Evolutionary conservation across 2,888 invertebrate species (phyloP).

Genomic region (Dryadula phaetusa): DNA sequence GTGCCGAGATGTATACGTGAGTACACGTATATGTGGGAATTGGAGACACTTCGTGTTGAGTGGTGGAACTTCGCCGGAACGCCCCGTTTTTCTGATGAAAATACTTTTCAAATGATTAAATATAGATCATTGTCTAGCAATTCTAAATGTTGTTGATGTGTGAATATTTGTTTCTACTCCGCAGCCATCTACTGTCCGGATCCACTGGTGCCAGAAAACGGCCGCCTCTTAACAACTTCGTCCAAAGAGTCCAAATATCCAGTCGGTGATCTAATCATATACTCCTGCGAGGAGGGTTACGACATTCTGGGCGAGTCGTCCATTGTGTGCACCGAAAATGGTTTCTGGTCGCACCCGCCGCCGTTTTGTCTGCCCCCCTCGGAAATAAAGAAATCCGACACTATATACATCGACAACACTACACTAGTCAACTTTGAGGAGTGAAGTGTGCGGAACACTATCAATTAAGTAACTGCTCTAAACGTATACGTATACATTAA

Average conservation of each 20-base stretch:
- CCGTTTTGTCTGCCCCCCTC: slow-evolving; percentile 88
- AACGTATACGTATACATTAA: slow-evolving; percentile 2
- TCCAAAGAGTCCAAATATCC: slow-evolving; percentile 85
- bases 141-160: too few relatives aligned
- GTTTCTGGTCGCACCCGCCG: slow-evolving; percentile 94
- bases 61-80: too few relatives aligned
- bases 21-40: too few relatives aligned
- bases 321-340: slow-evolving; percentile 94
- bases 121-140: background rate
- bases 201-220: slow-evolving; percentile 89
- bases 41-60: too few relatives aligned
- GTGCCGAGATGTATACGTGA: slow-evolving; percentile 91
- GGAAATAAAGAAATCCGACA: slow-evolving; percentile 65
- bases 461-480: background rate
- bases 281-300: slow-evolving; percentile 78
- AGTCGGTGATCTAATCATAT: slow-evolving; percentile 92
- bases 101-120: too few relatives aligned
- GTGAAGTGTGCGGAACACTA: slow-evolving; percentile 4
- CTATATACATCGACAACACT: slow-evolving; percentile 73
- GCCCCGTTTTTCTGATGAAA: too few relatives aligned
- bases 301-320: slow-evolving; percentile 88
- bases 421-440: slow-evolving; percentile 70
- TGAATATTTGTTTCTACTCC: slow-evolving; percentile 30
- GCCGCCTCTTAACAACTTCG: slow-evolving; percentile 72
- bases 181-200: slow-evolving; percentile 93